Base-by-base conservation (phyloP, 2,888 invertebrate genomes). In the Drosophila fungiperda region DNA sequence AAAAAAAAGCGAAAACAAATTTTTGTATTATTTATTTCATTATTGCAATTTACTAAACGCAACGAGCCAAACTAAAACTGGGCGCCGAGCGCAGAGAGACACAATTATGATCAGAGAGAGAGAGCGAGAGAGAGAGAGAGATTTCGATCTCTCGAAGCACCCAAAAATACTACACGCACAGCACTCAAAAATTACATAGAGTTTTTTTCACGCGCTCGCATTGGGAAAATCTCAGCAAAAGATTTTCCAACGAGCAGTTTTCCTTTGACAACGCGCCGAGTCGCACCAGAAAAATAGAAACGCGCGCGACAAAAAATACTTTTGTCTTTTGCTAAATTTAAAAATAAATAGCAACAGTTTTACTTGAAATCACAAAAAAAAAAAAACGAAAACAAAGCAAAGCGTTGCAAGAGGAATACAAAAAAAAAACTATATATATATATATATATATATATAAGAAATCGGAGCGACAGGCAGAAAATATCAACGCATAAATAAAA, bases 211-310 rank as follows among this genome's bases (percentile, higher is more conserved):
- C 68, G 55, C 68, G 75, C 69, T 72, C 53, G 52, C 38, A 29
- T 36, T 36, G 70, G 62, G 66, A 81, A 81, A 84, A 84, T 84
- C 84, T 87, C 85, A 57, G 81, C 80, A 29, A 35, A 68, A 69
- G 72, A 76, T 75, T 86, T 88, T 85, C 78, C 83, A 72, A 54
- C 83, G 61, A 55, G 78, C 85, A 91, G 92, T 92, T 90, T 91
- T 86, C 79, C 88, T 90, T 90, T 91, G 92, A 91, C 91, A 91
- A 90, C 91, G 91, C 91, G 91, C 83, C 91, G 91, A 86, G 91
- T 74, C 80, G 89, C 89, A 87, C 74, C 38, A 32, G 38, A 45
- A 33, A 17, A 48, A 32, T n/a, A 49, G 59, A 59, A 67, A 72
- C 58, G 50, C 55, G 52, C 57, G 50, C 23, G 50, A 54, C 69